Evolutionary conservation across 2,888 invertebrate species (phyloP).

Genomic region (Phalera bucephala): DNA sequence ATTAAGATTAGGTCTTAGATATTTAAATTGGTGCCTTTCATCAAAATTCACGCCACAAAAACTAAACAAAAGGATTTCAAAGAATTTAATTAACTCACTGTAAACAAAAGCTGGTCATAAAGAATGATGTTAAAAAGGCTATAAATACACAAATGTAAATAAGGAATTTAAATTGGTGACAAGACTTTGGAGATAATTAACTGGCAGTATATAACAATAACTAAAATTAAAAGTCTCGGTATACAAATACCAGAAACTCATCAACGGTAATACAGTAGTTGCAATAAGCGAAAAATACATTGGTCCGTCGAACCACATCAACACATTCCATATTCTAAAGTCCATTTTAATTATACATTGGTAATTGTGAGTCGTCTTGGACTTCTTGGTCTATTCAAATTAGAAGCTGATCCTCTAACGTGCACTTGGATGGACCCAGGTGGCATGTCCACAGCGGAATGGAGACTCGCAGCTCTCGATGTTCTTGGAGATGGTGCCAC

Average conservation of each 20-base stretch:
- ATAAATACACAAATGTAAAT: no score
- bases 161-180: no score
- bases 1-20: conserved; percentile 16
- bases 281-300: conserved; percentile 20
- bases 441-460: conserved; percentile 67
- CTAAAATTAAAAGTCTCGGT: no score
- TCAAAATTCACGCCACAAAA: conserved; percentile 15
- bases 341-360: conserved; percentile 48
- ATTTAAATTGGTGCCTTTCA: conserved; percentile 33
- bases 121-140: no score
- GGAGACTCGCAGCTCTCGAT: conserved; percentile 69
- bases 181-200: no score
- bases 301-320: conserved; percentile 41
- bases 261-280: no score
- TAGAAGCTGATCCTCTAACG: conserved; percentile 62
- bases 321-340: not conserved
- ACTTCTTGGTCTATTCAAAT: conserved; percentile 65
- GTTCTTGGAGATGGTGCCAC: conserved; percentile 67
- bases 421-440: conserved; percentile 69
- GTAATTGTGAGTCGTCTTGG: conserved; percentile 70
- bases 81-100: not conserved
- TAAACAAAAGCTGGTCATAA: not conserved
- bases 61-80: not conserved
- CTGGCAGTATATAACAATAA: no score
- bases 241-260: no score